Conservation (phyloP, 1,140 invertebrate species). For the Papilio dardanus region DNA sequence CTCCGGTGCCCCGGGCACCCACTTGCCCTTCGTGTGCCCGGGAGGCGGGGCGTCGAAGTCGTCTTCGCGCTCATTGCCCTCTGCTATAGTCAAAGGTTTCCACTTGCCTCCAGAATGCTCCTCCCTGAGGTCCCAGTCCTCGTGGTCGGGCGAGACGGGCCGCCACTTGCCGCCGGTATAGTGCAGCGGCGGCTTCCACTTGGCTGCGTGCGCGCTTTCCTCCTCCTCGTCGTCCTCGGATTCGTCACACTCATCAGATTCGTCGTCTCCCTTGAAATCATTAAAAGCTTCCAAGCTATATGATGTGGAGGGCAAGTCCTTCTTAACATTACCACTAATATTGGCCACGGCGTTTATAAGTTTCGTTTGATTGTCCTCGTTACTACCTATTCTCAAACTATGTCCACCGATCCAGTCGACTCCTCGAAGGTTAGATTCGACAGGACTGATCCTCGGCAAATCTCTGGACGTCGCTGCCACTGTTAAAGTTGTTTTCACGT, state of each 20-base stretch:
- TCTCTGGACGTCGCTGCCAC: slow-evolving; percentile 66
- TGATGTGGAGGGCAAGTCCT: slow-evolving; percentile 74
- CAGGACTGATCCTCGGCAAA: slow-evolving; percentile 66
- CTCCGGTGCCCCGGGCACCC: slow-evolving; percentile 86
- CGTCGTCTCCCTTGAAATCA: slow-evolving; percentile 83
- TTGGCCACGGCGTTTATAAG: slow-evolving; percentile 85
- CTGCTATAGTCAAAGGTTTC: slow-evolving; percentile 70
- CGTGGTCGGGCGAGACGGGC: slow-evolving; percentile 72
- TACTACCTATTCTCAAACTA: slow-evolving; percentile 79
- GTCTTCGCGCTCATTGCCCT: slow-evolving; percentile 71
- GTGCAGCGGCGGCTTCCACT: slow-evolving; percentile 87
- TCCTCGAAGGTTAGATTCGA: slow-evolving; percentile 76
- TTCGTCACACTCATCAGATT: slow-evolving; percentile 82
- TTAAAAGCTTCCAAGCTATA: slow-evolving; percentile 74
- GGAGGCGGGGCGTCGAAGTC: slow-evolving; percentile 84
- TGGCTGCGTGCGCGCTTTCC: slow-evolving; percentile 83
- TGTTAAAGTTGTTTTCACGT: slow-evolving; percentile 59
- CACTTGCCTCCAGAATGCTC: slow-evolving; percentile 77
- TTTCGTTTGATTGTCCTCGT: slow-evolving; percentile 83
- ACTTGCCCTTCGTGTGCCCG: slow-evolving; percentile 89
- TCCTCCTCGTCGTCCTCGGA: slow-evolving; percentile 84
- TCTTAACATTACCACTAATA: slow-evolving; percentile 81
- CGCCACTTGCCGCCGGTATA: slow-evolving; percentile 90
- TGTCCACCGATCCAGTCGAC: slow-evolving; percentile 85
- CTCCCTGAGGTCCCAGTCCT: slow-evolving; percentile 74